These are phyloP conservation scores for Melanotaenia parkinsoni DNA, from an alignment of 2,797 vertebrate genomes.

Conservation along the genomic window DNA sequence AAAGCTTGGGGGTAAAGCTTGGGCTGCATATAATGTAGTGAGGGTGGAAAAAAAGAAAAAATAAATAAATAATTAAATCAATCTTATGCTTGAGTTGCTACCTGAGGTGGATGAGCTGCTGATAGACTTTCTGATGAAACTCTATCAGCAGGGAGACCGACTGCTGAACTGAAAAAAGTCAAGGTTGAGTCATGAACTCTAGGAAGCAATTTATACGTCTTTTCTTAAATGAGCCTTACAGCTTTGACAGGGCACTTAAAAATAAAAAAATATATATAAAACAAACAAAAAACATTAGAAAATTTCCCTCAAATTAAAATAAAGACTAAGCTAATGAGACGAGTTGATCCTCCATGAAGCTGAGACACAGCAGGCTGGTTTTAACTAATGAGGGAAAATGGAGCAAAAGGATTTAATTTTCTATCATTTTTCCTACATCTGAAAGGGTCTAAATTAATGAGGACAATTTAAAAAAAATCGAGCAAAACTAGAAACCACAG, in stretches of 20 bases:
- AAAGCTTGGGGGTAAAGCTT: slow-evolving; percentile 9
- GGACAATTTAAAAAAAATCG: too few species aligned
- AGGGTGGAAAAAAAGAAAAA: background rate
- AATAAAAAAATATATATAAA: too few species aligned
- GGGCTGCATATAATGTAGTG: slow-evolving; percentile 13
- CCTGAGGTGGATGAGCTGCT: background rate
- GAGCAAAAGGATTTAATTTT: background rate
- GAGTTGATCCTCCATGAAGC: background rate
- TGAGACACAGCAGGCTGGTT: background rate
- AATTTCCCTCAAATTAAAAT: slow-evolving; percentile 2
- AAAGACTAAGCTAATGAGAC: background rate
- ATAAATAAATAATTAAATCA: slow-evolving; percentile 8
- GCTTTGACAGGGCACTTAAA: too few species aligned
- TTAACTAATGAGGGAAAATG: slow-evolving; percentile 2
- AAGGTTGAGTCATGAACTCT: background rate
- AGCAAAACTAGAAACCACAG: too few species aligned
- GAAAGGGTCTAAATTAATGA: too few species aligned
- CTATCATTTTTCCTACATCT: background rate
- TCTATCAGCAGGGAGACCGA: background rate
- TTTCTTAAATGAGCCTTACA: background rate
- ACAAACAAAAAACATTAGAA: background rate
- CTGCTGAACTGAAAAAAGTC: slow-evolving; percentile 10
- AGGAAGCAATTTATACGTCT: background rate
- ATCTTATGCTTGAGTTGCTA: slow-evolving; percentile 42
- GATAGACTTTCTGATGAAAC: slow-evolving; percentile 37